phyloP scores from a whole-genome alignment of 1,140 invertebrate species.

The Hypothenemus hampei region DNA sequence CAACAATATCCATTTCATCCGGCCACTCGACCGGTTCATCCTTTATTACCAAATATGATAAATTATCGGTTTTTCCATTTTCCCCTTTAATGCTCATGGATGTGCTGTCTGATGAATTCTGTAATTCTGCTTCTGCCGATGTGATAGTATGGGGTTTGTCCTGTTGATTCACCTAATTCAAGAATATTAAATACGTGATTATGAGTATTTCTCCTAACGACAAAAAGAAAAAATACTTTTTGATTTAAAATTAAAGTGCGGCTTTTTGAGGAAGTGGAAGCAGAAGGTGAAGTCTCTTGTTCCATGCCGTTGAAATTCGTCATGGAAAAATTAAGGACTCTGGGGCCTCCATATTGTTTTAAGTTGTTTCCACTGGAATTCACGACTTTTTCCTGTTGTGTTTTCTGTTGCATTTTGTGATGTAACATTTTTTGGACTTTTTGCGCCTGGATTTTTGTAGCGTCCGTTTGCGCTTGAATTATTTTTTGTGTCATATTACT shows the following conservation, averaged over 20 bases:
- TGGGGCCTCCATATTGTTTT: constrained; percentile 20
- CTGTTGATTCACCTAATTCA: constrained; percentile 6
- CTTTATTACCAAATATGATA: constrained; percentile 50
- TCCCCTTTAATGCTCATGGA: constrained; percentile 31
- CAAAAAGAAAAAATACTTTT: constrained; percentile 20
- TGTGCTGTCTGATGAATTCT: constrained; percentile 16
- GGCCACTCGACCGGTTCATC: constrained; percentile 53
- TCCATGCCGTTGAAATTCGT: constrained; percentile 22
- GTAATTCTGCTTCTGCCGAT: constrained; percentile 21
- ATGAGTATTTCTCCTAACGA: neutral
- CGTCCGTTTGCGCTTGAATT: constrained; percentile 7
- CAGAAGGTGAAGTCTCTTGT: constrained; percentile 13
- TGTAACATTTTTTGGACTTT: constrained; percentile 5
- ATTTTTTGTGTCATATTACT: constrained; percentile 9
- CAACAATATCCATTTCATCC: constrained; percentile 64
- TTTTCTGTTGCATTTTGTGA: neutral
- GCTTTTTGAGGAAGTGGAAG: constrained; percentile 15
- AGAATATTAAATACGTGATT: constrained; percentile 10
- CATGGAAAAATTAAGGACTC: constrained; percentile 30
- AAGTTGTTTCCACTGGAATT: neutral
- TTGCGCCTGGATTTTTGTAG: constrained; percentile 5
- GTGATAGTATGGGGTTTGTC: constrained; percentile 30
- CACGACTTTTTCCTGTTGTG: constrained; percentile 10
- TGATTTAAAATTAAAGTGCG: constrained; percentile 16
- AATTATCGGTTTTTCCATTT: constrained; percentile 35